A percentile compares a stretch with the other conserved stretches of the same genome.
phyloP scores from a whole-genome alignment of 1,140 invertebrate genomes.

The Thereuonema tuberculata region DNA sequence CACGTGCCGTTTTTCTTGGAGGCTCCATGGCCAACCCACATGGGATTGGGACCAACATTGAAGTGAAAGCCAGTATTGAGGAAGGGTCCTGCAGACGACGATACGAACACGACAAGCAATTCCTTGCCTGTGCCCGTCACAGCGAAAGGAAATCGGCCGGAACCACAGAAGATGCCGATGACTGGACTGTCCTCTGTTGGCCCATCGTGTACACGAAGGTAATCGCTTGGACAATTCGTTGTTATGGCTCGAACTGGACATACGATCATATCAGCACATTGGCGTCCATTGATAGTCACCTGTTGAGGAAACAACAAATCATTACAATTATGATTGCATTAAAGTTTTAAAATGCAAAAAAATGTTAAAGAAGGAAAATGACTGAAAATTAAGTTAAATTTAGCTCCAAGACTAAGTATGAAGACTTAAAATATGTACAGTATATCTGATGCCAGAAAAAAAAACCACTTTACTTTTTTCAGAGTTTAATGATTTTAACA shows the following conservation, averaged over 20 bases:
- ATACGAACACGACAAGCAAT: slow-evolving; percentile 79
- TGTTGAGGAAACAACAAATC: no score
- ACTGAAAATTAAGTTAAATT: no score
- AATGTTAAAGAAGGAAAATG: no score
- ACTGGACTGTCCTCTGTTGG: slow-evolving; percentile 68
- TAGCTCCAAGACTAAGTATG: no score
- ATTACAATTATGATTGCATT: no score
- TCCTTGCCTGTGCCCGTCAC: slow-evolving; percentile 82
- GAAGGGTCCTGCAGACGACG: slow-evolving; percentile 67
- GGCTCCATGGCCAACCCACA: slow-evolving; percentile 7
- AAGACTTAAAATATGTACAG: no score
- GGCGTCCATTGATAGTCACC: slow-evolving; percentile 82
- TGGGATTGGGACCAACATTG: slow-evolving; percentile 16
- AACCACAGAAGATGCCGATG: slow-evolving; percentile 82
- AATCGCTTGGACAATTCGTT: slow-evolving; percentile 78
- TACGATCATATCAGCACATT: slow-evolving; percentile 87
- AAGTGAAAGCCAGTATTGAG: slow-evolving; percentile 85
- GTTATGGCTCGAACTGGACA: slow-evolving; percentile 70
- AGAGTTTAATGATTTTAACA: no score
- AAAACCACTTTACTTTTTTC: no score
- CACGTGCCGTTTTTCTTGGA: slow-evolving; percentile 3
- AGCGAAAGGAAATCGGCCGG: slow-evolving; percentile 85
- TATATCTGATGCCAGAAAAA: no score
- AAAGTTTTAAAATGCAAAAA: no score
- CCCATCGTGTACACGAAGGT: slow-evolving; percentile 75